These are phyloP conservation scores for Noctua janthe DNA, from an alignment of 2,888 invertebrate genomes.

Conservation along the genomic window DNA sequence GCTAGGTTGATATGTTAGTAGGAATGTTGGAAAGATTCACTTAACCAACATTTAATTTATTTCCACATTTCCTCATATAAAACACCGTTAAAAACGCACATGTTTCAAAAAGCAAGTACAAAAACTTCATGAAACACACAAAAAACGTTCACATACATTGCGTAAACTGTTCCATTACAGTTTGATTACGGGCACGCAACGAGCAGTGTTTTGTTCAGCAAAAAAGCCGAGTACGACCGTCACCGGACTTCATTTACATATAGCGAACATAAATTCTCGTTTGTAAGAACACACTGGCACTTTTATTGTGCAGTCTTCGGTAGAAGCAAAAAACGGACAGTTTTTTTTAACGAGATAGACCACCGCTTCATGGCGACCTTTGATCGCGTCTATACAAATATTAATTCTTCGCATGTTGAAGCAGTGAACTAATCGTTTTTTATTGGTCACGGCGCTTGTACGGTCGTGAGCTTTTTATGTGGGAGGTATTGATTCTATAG, in stretches of 20 bases:
- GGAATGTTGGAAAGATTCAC: constrained; percentile 20
- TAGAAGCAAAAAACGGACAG: constrained; percentile 83
- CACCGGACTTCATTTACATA: constrained; percentile 87
- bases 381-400: constrained; percentile 87
- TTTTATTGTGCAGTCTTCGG: constrained; percentile 88
- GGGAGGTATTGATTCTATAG: constrained; percentile 75
- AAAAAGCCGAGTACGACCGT: constrained; percentile 78
- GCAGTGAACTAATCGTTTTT: constrained; percentile 82
- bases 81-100: constrained; percentile 41
- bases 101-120: constrained; percentile 50
- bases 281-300: constrained; percentile 89
- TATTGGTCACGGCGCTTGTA: constrained; percentile 78
- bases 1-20: neutral
- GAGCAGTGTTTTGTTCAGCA: constrained; percentile 73
- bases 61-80: constrained; percentile 35
- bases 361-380: constrained; percentile 80
- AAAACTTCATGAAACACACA: constrained; percentile 50
- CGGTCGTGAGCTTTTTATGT: constrained; percentile 76
- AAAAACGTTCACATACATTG: constrained; percentile 71
- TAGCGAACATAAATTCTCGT: constrained; percentile 89
- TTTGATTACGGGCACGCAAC: constrained; percentile 72
- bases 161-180: constrained; percentile 73
- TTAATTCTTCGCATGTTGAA: constrained; percentile 83
- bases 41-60: constrained; percentile 26
- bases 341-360: constrained; percentile 82